Evolutionary conservation across 2,797 vertebrate genomes (phyloP).

Genomic region (Strix occidentalis): DNA sequence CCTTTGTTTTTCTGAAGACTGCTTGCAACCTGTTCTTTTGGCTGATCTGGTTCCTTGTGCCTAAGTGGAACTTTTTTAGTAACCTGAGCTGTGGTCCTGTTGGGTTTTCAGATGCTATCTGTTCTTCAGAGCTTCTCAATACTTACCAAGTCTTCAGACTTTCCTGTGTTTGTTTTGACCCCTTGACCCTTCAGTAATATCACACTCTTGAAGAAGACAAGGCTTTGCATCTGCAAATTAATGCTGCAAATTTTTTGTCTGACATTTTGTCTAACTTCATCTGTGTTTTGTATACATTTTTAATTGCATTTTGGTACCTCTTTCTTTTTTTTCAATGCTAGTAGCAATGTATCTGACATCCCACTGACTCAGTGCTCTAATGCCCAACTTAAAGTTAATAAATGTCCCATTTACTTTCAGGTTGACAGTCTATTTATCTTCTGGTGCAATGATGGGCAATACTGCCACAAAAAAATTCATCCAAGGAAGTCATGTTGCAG

Average conservation of each 20-base stretch:
- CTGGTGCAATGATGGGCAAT: not conserved
- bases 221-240: not conserved
- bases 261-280: not conserved
- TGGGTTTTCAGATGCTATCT: not conserved
- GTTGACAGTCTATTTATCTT: constrained; percentile 56
- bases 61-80: not conserved
- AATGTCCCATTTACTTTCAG: constrained; percentile 49
- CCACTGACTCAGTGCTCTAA: not conserved
- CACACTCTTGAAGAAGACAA: not conserved
- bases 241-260: not conserved
- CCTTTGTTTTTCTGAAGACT: not conserved
- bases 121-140: not conserved
- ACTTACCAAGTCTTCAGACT: not conserved
- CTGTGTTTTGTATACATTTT: not conserved
- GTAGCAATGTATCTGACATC: not conserved
- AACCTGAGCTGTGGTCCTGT: not conserved
- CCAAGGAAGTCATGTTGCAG: not conserved
- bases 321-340: not conserved
- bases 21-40: not conserved
- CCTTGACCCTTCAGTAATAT: not conserved
- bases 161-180: not conserved
- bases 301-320: not conserved
- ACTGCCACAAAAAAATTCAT: not conserved
- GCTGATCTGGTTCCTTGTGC: not conserved
- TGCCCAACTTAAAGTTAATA: constrained; percentile 40